A percentile compares a stretch with the other conserved stretches of the same genome.
Conservation (phyloP, 1,140 invertebrate genomes). For the Drosophila rhopaloa region DNA sequence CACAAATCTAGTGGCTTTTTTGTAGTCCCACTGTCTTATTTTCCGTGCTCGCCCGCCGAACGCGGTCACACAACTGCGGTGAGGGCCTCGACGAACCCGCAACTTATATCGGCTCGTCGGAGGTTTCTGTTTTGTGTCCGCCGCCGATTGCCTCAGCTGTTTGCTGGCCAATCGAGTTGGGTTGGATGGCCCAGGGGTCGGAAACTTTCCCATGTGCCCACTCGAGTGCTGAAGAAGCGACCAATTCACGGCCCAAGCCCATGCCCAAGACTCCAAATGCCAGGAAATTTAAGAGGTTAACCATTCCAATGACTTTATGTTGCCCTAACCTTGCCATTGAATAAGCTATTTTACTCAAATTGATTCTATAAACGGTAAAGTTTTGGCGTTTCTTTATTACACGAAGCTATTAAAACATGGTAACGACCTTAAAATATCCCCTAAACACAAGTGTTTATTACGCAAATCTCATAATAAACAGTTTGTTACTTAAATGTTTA, state of each 20-base stretch:
- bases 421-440: background rate
- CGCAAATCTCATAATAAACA: background rate
- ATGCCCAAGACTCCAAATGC: background rate
- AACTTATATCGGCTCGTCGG: constrained; percentile 65
- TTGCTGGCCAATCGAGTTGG: constrained; percentile 9
- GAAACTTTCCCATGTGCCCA: background rate
- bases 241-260: background rate
- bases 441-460: background rate
- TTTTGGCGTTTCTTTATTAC: constrained; percentile 1
- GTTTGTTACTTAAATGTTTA: background rate
- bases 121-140: constrained; percentile 16
- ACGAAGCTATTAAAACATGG: background rate
- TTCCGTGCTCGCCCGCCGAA: constrained; percentile 64
- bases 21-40: constrained; percentile 19
- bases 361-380: background rate
- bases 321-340: constrained; percentile 11
- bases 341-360: constrained; percentile 18
- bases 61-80: constrained; percentile 74
- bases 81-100: constrained; percentile 21
- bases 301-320: background rate
- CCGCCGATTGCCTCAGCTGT: constrained; percentile 15
- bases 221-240: constrained; percentile 5
- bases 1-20: constrained; percentile 34
- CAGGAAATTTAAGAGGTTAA: constrained; percentile 30
- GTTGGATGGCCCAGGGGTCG: constrained; percentile 6